phyloP scores from a whole-genome alignment of 2,113 vertebrate species.

The Delphinus delphis region DNA sequence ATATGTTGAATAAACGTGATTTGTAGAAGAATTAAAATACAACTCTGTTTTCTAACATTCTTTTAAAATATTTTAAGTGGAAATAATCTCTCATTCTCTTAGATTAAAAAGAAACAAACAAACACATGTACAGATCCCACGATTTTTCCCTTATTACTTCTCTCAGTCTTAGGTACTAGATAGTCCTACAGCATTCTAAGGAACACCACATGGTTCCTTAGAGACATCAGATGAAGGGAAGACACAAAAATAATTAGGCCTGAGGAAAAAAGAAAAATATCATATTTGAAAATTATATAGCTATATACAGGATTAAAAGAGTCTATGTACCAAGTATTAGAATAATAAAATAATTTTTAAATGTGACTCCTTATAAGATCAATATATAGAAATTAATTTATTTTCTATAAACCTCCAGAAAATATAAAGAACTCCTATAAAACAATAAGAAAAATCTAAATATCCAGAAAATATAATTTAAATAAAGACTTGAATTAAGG shows the following conservation, averaged over 20 bases:
- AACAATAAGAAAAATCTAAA: background rate
- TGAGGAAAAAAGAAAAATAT: background rate
- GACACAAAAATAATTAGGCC: background rate
- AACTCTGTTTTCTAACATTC: background rate
- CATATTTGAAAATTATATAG: background rate
- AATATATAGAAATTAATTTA: background rate
- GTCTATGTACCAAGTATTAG: background rate
- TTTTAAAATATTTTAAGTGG: background rate
- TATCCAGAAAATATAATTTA: constrained; percentile 15
- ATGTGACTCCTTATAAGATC: background rate
- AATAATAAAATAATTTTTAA: constrained; percentile 25
- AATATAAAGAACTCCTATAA: background rate
- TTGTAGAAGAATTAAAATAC: constrained; percentile 1
- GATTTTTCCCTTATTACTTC: background rate
- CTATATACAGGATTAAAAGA: background rate
- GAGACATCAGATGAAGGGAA: background rate
- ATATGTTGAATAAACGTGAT: background rate
- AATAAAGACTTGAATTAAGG: background rate
- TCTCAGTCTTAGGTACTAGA: background rate
- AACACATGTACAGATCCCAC: background rate
- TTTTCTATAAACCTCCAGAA: background rate
- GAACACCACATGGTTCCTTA: background rate
- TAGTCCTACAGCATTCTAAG: background rate
- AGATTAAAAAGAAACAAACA: background rate
- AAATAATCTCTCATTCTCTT: background rate